Conservation (phyloP, 2,113 vertebrate genomes). For the Ctenodactylus gundi region DNA sequence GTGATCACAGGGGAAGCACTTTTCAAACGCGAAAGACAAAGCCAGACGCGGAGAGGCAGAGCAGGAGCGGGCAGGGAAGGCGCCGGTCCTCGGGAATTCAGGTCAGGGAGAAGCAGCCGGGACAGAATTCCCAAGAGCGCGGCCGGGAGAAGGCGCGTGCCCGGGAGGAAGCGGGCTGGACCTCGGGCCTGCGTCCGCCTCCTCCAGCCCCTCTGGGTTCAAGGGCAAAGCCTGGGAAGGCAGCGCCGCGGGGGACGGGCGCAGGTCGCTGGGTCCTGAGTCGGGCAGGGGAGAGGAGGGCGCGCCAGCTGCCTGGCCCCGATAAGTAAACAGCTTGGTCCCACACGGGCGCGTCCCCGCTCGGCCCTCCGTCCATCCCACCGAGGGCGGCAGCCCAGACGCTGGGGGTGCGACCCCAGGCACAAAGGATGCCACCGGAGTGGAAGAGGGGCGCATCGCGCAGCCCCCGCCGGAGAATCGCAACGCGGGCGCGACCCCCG, state of each 20-base stretch:
- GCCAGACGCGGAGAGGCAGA: not conserved
- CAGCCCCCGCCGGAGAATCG: not conserved
- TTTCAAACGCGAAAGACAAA: not conserved
- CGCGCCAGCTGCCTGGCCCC: not conserved
- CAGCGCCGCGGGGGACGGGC: not conserved
- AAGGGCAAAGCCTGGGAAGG: conserved; percentile 54
- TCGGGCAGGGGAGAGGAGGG: conserved; percentile 30
- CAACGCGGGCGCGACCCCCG: conserved; percentile 5
- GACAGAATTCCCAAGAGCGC: not conserved
- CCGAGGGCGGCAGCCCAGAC: conserved; percentile 8
- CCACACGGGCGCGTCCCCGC: not conserved
- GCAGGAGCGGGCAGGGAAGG: not conserved
- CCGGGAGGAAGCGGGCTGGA: not conserved
- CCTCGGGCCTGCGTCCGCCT: not conserved
- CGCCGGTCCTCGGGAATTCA: not conserved
- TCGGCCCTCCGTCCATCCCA: not conserved
- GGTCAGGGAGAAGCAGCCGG: not conserved
- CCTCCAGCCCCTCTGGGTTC: conserved; percentile 9
- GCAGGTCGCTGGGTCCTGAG: conserved; percentile 33
- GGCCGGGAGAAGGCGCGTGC: not conserved
- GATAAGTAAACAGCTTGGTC: conserved; percentile 63
- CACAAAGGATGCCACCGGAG: conserved; percentile 57
- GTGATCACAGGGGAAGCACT: not conserved
- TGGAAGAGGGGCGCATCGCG: not conserved
- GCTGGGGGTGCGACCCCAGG: not conserved